Conservation (phyloP, 2,888 invertebrate genomes). For the Neoitamus cyanurus region DNA sequence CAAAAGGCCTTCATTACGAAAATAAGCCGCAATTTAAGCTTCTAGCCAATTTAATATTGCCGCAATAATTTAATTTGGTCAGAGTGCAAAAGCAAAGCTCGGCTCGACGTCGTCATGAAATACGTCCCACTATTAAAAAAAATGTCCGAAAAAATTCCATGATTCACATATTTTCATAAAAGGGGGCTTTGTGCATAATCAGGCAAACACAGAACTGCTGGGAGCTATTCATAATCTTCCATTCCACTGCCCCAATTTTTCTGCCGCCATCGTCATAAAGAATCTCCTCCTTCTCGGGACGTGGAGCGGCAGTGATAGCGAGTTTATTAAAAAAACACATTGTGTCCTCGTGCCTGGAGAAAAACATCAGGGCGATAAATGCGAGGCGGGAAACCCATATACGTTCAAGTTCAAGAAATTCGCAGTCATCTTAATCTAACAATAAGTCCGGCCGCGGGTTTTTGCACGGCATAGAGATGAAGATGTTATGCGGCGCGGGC, state of each 20-base stretch:
- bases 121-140: background rate
- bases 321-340: conserved; percentile 16
- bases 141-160: background rate
- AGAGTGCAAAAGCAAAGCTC: background rate
- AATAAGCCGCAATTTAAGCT: background rate
- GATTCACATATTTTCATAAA: conserved; percentile 1
- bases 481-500: background rate
- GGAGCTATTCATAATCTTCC: conserved; percentile 17
- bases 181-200: background rate
- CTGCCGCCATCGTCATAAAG: background rate
- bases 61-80: conserved; percentile 5
- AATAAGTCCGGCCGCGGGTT: background rate
- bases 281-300: background rate
- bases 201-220: background rate
- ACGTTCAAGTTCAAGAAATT: conserved; percentile 17
- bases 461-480: background rate
- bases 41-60: background rate
- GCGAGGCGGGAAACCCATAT: background rate
- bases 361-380: background rate
- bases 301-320: background rate
- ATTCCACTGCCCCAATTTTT: conserved; percentile 7
- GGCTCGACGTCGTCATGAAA: background rate
- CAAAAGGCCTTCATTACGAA: background rate
- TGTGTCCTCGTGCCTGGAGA: conserved; percentile 2
- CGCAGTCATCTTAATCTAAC: background rate